Conservation (phyloP, 2,888 invertebrate genomes). For the Amphipoea oculea region DNA sequence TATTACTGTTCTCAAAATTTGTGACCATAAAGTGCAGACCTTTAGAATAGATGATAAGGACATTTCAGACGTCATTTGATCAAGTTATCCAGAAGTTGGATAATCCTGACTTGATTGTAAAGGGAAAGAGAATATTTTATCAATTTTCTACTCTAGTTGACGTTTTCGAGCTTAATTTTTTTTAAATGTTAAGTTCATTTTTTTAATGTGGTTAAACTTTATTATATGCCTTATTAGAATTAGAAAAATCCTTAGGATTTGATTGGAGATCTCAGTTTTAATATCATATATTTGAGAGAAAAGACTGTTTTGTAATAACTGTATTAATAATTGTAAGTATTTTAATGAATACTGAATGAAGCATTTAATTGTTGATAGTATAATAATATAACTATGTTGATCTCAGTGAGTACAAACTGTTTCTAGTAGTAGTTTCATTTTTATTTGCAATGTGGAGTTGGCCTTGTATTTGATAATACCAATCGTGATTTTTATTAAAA, state of each 20-base stretch:
- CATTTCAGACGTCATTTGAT: slow-evolving; percentile 9
- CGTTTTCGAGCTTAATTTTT: neutral
- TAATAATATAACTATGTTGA: too few relatives aligned
- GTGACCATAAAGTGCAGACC: neutral
- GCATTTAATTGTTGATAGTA: too few relatives aligned
- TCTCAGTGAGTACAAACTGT: too few relatives aligned
- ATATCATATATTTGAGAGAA: too few relatives aligned
- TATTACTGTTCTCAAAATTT: slow-evolving; percentile 2
- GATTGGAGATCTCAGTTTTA: neutral
- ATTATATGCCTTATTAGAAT: neutral
- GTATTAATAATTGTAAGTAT: too few relatives aligned
- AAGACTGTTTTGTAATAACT: neutral
- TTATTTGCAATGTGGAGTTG: slow-evolving; percentile 17
- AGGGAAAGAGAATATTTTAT: slow-evolving; percentile 7
- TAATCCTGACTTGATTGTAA: neutral
- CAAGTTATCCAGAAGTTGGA: slow-evolving; percentile 1
- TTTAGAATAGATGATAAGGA: slow-evolving; percentile 2
- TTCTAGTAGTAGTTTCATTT: too few relatives aligned
- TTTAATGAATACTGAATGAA: too few relatives aligned
- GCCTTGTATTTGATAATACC: slow-evolving; percentile 48
- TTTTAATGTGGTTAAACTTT: neutral
- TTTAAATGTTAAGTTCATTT: too few relatives aligned
- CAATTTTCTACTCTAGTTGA: neutral
- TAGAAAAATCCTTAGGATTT: neutral
- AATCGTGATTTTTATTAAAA: slow-evolving; percentile 39